Percentiles rank a stretch among this genome's conserved stretches.
These are phyloP conservation scores for Lordiphosa andalusiaca DNA, from an alignment of 2,888 invertebrate genomes.

Conservation along the genomic window DNA sequence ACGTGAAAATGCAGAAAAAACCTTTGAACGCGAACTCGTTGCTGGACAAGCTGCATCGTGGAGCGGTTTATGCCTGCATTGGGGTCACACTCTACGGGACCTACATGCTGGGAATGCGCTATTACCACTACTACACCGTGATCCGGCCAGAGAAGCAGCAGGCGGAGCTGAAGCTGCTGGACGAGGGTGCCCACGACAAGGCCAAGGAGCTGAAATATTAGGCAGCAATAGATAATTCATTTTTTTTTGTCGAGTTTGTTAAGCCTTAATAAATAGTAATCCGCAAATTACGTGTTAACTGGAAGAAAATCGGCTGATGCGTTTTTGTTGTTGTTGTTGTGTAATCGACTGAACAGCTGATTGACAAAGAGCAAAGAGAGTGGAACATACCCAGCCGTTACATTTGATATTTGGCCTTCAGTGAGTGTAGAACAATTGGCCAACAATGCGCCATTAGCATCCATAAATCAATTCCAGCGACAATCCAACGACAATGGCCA, in stretches of 20 bases:
- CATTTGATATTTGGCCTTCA: constrained; percentile 11
- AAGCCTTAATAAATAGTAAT: constrained; percentile 55
- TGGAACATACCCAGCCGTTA: neutral
- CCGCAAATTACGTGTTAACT: neutral
- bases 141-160: constrained; percentile 80
- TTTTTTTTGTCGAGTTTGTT: constrained; percentile 43
- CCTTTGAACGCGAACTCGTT: constrained; percentile 72
- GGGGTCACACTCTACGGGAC: constrained; percentile 82
- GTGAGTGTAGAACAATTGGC: neutral
- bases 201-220: constrained; percentile 77
- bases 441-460: constrained; percentile 31
- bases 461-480: constrained; percentile 31
- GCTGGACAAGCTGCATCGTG: constrained; percentile 82
- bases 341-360: constrained; percentile 35
- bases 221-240: constrained; percentile 4
- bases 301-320: neutral
- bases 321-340: constrained; percentile 42
- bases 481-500: constrained; percentile 38
- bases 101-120: constrained; percentile 80
- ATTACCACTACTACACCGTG: constrained; percentile 81
- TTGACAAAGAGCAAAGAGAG: neutral
- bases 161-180: constrained; percentile 80
- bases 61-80: constrained; percentile 82
- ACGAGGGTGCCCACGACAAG: constrained; percentile 81
- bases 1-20: constrained; percentile 75